phyloP scores from a whole-genome alignment of 2,888 invertebrate genomes.

The Drosophila limbata region DNA sequence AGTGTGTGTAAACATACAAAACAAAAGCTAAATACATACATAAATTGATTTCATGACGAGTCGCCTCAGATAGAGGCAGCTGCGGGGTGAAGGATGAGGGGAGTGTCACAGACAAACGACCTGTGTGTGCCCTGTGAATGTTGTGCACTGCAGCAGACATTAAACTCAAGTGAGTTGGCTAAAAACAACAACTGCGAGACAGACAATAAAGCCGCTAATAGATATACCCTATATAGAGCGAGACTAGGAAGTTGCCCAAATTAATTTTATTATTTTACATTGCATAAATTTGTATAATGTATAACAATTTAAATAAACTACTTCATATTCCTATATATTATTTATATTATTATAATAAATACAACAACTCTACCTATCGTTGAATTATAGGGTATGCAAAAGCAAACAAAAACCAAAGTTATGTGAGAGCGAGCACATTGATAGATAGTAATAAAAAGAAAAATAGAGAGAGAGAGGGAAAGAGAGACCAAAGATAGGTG shows the following conservation, averaged over 20 bases:
- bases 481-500: constrained; percentile 3
- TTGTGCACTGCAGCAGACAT: constrained; percentile 50
- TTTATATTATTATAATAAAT: too few relatives aligned
- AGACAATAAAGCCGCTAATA: not conserved
- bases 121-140: not conserved
- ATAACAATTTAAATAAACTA: too few relatives aligned
- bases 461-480: not conserved
- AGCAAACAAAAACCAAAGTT: constrained; percentile 20
- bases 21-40: constrained; percentile 62
- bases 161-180: constrained; percentile 41
- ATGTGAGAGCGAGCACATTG: not conserved
- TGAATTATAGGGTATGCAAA: constrained; percentile 1
- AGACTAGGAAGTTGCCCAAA: not conserved
- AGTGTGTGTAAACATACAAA: constrained; percentile 21
- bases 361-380: too few relatives aligned
- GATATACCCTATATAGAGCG: constrained; percentile 1
- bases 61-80: constrained; percentile 41
- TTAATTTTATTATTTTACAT: not conserved
- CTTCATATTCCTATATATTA: too few relatives aligned
- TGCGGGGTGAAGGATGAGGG: not conserved
- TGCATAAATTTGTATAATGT: too few relatives aligned
- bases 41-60: constrained; percentile 76
- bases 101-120: not conserved
- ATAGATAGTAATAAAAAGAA: not conserved
- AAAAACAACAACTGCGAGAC: constrained; percentile 10